Conservation (phyloP, 1,140 invertebrate species). For the Magallana gigas region DNA sequence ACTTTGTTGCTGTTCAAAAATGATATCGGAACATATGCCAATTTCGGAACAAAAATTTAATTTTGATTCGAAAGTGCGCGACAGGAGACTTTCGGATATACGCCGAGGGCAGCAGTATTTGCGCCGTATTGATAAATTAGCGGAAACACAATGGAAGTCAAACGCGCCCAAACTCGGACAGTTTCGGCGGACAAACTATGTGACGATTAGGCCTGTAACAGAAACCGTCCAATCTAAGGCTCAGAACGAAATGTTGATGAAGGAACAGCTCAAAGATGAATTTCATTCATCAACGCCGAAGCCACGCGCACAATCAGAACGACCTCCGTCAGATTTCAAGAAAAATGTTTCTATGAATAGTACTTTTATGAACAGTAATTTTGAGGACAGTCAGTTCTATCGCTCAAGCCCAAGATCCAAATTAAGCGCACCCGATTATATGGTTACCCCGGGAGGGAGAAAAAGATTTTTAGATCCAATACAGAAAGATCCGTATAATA, state of each 20-base stretch:
- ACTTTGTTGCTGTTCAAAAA: not conserved
- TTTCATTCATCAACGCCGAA: not conserved
- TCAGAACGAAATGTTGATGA: constrained; percentile 35
- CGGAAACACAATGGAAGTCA: constrained; percentile 44
- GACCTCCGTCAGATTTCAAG: not conserved
- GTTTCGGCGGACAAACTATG: constrained; percentile 8
- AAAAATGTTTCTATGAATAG: not conserved
- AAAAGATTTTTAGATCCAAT: not conserved
- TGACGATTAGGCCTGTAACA: constrained; percentile 35
- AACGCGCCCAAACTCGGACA: constrained; percentile 21
- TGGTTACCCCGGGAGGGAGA: not conserved
- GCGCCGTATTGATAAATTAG: constrained; percentile 43
- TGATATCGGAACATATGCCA: constrained; percentile 30
- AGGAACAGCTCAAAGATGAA: not conserved
- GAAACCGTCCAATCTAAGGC: constrained; percentile 32
- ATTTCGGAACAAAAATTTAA: constrained; percentile 16
- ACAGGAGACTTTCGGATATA: constrained; percentile 43
- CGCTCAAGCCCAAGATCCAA: constrained; percentile 14
- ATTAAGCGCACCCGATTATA: not conserved
- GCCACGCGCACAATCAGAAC: not conserved
- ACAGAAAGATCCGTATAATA: constrained; percentile 32
- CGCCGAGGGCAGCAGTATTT: constrained; percentile 44
- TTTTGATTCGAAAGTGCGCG: constrained; percentile 37
- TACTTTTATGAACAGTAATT: constrained; percentile 15
- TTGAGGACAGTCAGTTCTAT: constrained; percentile 21